Base-by-base conservation (phyloP, 2,797 vertebrate species). In the Sebastes vulpes region DNA sequence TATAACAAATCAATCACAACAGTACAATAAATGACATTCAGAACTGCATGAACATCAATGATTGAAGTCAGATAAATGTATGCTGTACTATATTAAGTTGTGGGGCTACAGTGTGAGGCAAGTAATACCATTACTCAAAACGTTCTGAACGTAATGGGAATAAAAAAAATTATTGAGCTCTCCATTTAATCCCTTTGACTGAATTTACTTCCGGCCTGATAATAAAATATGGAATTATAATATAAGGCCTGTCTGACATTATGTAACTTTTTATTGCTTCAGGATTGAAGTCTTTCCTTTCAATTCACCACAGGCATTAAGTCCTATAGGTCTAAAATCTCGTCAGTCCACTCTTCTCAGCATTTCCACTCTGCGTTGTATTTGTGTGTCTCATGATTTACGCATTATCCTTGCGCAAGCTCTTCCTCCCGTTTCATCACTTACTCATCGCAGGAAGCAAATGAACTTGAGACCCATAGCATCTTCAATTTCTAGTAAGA, bases 401-500 rank as follows among this genome's bases (percentile, higher is more conserved):
- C 4, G 2, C 1, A 21, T 25, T 35, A 10, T 35, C 26, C 21
- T n/a, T 18, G 18, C 5, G 9, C 56, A 20, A 65, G 12, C 21
- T 11, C 6, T 28, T 38, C 35, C 32, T 35, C 4, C 1, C 9
- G 9, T 56, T 54, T 48, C 29, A 54, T 72, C 38, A 54, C 23
- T 63, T 59, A 53, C 50, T 56, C 53, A 72, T 59, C 3, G 1
- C 1, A 6, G 12, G 38, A 74, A 70, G 72, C 25, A 75, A 75
- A 83, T 76, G 18, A 59, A 72, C 78, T 69, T 28, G 5, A 76
- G 56, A 75, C 75, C 21, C 20, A n/a, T 26, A 4, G 3, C 38
- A 61, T 79, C 58, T 58, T 76, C 46, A 59, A 1, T 87, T 77
- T 84, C n/a, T 31, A 14, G 26, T 70, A 81, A 46, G 25, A 78